Base-by-base conservation (phyloP, 2,888 invertebrate species). In the Hybos culiciformis region DNA sequence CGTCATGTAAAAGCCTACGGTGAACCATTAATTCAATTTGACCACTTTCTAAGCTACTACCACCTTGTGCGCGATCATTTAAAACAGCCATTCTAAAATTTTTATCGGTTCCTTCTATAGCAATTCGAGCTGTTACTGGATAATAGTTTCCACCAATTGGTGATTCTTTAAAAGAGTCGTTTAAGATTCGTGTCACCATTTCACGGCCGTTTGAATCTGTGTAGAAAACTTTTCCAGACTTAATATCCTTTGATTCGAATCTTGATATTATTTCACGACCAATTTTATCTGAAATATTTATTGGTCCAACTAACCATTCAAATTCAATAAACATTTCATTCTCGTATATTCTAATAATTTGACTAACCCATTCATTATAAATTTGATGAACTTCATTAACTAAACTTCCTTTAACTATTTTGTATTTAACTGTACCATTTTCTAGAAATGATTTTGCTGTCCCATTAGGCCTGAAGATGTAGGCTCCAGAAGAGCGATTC, bases 171-270 rank as follows among this genome's bases (percentile, higher is more conserved):
- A 11, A 92, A 29, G 12, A 68, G 46, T 71, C 69, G 55, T 85
- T 70, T 23, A 77, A 58, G 12, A 70, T 70, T 8, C 94, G 70
- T 54, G 78, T 75, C 21, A 93, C 57, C 62, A 84, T 74, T 61
- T 93, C 87, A 15, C 96, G 70, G 0, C 94, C 96, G 60, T 96
- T 98, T 0, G 92, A 82, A 60, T 97, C 97, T 0, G 96, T 97
- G 59, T 80, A 92, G 60, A 96, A 96, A 0, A 69, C 69, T 0
- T 74, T 74, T 1, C 75, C 67, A 0, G 78, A 78, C 0, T 71
- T 55, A 1, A 90, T 59, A 23, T 72, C 63, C 7, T 6, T 24
- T 0, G 80, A 78, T n/a, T 69, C 67, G 56, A 84, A 93, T 47
- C 76, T 74, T 0, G 81, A 75, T 0, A 96, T 70, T 2, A 91